Evolutionary conservation across 1,140 invertebrate genomes (phyloP).

Genomic region (Aphelinus certus): DNA sequence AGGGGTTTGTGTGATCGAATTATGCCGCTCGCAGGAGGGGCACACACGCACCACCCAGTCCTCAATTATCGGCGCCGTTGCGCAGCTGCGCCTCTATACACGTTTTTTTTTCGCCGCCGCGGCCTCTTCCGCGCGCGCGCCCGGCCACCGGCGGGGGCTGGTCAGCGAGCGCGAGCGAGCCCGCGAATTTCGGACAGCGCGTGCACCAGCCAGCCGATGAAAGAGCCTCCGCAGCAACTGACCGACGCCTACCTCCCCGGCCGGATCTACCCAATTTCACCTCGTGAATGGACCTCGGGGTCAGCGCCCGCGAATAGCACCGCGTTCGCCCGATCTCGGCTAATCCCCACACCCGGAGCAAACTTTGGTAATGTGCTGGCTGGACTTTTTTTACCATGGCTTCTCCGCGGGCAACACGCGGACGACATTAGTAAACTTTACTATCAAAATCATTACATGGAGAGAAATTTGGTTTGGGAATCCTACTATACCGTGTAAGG

Average conservation of each 20-base stretch:
- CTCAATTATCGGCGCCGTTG: slow-evolving; percentile 11
- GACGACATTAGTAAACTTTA: too few species aligned
- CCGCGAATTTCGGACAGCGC: neutral
- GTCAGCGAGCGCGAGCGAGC: neutral
- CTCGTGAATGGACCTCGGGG: too few species aligned
- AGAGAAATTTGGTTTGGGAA: too few species aligned
- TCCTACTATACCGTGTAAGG: too few species aligned
- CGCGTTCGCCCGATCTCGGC: too few species aligned
- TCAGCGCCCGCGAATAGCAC: too few species aligned
- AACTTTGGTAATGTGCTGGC: too few species aligned
- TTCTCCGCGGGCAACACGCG: too few species aligned
- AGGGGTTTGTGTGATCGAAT: slow-evolving; percentile 40
- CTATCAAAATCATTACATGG: too few species aligned
- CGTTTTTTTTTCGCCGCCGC: too few species aligned
- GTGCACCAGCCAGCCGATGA: neutral
- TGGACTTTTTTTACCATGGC: too few species aligned
- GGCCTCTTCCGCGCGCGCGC: neutral
- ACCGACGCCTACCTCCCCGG: slow-evolving; percentile 15
- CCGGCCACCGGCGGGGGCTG: neutral
- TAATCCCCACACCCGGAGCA: too few species aligned
- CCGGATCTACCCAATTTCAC: slow-evolving; percentile 25
- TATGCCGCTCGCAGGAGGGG: slow-evolving; percentile 5
- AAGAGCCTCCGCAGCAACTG: neutral
- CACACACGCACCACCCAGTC: neutral
- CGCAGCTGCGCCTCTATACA: neutral